These are phyloP conservation scores for Mastomys coucha DNA, from an alignment of 2,113 vertebrate genomes.

Conservation along the genomic window DNA sequence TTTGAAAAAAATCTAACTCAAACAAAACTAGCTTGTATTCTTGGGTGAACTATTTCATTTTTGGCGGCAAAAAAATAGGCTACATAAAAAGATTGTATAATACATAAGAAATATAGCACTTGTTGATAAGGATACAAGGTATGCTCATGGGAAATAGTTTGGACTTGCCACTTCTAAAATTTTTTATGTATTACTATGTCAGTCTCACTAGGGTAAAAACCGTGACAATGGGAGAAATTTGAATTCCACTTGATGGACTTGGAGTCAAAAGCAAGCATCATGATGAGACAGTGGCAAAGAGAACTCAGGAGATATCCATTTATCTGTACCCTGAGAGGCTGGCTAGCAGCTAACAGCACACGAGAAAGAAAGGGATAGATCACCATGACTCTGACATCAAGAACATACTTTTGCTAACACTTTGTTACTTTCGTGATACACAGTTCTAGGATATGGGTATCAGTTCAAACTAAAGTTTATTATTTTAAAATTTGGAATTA, in stretches of 20 bases:
- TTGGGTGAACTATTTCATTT: slow-evolving; percentile 69
- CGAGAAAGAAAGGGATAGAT: neutral
- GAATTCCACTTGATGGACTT: neutral
- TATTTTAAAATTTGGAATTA: neutral
- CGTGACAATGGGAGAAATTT: neutral
- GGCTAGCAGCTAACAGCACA: neutral
- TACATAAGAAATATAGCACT: neutral
- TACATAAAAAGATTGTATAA: neutral
- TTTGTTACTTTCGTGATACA: neutral
- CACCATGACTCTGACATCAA: neutral
- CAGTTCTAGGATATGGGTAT: neutral
- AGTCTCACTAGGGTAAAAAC: neutral
- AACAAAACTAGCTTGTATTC: slow-evolving; percentile 63
- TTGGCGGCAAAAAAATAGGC: slow-evolving; percentile 61
- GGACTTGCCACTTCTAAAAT: neutral
- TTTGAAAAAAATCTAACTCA: slow-evolving; percentile 71
- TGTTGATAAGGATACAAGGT: neutral
- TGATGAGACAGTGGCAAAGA: neutral
- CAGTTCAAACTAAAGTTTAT: neutral
- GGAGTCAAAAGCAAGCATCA: neutral
- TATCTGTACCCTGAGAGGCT: neutral
- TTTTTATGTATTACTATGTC: neutral
- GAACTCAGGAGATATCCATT: neutral
- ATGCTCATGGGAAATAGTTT: neutral
- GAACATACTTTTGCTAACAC: neutral